These are phyloP conservation scores for Rissa tridactyla DNA, from an alignment of 2,113 vertebrate species.

Conservation along the genomic window DNA sequence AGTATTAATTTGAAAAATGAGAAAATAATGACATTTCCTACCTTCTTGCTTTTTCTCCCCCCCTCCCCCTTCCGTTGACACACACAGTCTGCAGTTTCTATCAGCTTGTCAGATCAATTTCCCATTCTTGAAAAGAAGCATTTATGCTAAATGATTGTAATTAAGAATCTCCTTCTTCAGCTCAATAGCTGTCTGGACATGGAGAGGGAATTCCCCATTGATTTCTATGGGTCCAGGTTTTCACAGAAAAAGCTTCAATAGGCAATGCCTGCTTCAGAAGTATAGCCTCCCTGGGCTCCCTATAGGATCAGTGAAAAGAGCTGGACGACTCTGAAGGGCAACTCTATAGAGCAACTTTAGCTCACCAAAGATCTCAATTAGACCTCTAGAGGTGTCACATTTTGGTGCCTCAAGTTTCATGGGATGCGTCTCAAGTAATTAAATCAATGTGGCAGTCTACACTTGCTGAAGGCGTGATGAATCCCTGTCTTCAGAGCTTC, in stretches of 20 bases:
- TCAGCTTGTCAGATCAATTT: slow-evolving; percentile 24
- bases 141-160: slow-evolving; percentile 32
- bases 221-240: not conserved
- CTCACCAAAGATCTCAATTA: not conserved
- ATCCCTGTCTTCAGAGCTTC: not conserved
- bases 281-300: not conserved
- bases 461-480: not conserved
- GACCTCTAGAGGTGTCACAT: not conserved
- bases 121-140: not conserved
- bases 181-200: not conserved
- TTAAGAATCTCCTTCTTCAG: not conserved
- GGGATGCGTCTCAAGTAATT: not conserved
- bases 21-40: slow-evolving; percentile 2
- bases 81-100: not conserved
- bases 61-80: not conserved
- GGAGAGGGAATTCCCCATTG: not conserved
- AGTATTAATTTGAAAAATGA: slow-evolving; percentile 17
- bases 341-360: not conserved
- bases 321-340: not conserved
- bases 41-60: not conserved
- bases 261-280: not conserved
- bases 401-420: not conserved
- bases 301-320: not conserved
- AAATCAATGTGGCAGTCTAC: not conserved
- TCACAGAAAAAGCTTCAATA: not conserved